Evolutionary conservation across 1,140 invertebrate genomes (phyloP).

Genomic region (Epicauta chinensis): DNA sequence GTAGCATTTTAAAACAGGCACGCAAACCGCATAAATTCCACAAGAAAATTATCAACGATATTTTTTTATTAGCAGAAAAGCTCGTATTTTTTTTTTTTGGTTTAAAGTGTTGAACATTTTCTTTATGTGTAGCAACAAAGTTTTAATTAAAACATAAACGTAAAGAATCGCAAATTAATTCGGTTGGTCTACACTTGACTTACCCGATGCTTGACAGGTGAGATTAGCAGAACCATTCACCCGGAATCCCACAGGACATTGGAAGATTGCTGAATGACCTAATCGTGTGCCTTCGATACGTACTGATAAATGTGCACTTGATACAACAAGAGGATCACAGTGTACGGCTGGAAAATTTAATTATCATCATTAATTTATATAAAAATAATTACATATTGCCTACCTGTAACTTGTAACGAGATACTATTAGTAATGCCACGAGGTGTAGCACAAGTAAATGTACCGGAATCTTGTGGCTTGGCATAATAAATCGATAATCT

Average conservation of each 20-base stretch:
- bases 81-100: no score
- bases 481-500: conserved; percentile 76
- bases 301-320: conserved; percentile 43
- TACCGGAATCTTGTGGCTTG: conserved; percentile 72
- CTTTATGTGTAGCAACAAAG: no score
- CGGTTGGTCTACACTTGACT: no score
- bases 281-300: conserved; percentile 61
- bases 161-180: conserved; percentile 5
- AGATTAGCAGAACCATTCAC: conserved; percentile 61
- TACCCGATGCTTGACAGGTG: conserved; percentile 70
- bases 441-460: conserved; percentile 77
- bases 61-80: no score
- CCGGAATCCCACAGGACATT: conserved; percentile 64
- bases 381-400: background rate
- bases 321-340: conserved; percentile 46
- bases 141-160: no score
- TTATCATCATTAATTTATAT: background rate
- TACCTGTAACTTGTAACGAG: conserved; percentile 69
- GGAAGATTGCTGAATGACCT: conserved; percentile 58
- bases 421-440: conserved; percentile 74
- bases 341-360: conserved; percentile 50
- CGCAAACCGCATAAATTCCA: no score
- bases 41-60: no score
- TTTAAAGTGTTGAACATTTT: no score
- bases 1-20: no score